A percentile compares a stretch with the other conserved stretches of the same genome.
phyloP scores from a whole-genome alignment of 2,888 invertebrate genomes.

The Papilio demoleus region DNA sequence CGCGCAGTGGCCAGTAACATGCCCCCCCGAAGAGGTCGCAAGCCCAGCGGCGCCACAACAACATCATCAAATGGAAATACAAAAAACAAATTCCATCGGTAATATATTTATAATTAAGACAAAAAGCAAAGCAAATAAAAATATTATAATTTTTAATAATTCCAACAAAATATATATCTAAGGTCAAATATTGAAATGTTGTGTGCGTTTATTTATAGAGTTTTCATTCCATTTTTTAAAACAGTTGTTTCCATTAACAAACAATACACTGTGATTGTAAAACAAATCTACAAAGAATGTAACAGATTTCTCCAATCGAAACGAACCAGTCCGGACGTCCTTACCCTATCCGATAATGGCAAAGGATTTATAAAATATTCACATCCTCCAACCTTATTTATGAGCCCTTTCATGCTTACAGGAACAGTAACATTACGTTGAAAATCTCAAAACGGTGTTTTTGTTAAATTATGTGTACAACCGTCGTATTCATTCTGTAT shows the following conservation, averaged over 20 bases:
- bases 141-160: too few relatives aligned
- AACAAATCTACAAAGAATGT: slow-evolving; percentile 47
- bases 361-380: slow-evolving; percentile 74
- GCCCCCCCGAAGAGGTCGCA: too few relatives aligned
- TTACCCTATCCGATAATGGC: slow-evolving; percentile 73
- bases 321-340: slow-evolving; percentile 61
- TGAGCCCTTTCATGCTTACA: slow-evolving; percentile 60
- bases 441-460: slow-evolving; percentile 53
- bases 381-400: slow-evolving; percentile 71
- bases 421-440: slow-evolving; percentile 60
- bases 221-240: background rate
- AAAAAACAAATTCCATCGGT: too few relatives aligned
- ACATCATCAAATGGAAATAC: too few relatives aligned
- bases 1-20: too few relatives aligned
- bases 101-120: too few relatives aligned
- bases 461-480: slow-evolving; percentile 37
- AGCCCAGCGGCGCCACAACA: too few relatives aligned
- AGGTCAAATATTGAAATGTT: too few relatives aligned
- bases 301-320: slow-evolving; percentile 64
- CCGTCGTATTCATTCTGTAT: slow-evolving; percentile 23
- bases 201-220: background rate
- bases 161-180: too few relatives aligned
- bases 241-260: slow-evolving; percentile 19
- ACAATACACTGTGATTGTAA: slow-evolving; percentile 33
- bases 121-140: too few relatives aligned